Base-by-base conservation (phyloP, 2,888 invertebrate species). In the Gnatocerus cornutus region DNA sequence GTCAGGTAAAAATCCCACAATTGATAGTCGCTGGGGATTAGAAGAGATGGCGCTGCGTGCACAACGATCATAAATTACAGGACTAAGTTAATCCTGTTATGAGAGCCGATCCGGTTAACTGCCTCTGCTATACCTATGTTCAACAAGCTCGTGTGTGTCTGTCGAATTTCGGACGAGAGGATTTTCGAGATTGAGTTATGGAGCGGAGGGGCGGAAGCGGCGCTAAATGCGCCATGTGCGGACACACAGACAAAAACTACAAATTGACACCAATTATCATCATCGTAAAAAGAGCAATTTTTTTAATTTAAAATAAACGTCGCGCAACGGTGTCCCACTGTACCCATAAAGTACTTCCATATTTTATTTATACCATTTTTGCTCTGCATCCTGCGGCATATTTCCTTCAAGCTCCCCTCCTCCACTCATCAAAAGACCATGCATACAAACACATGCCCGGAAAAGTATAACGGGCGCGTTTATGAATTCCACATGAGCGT, bases 1-100 rank as follows among this genome's bases (percentile, higher is more conserved):
- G 79, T 71, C 80, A 82, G 82, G 82, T 83, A 83, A 81, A 84
- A 85, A 85, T 85, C 85, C 84, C 83, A 82, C 83, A 84, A 85
- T 85, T 85, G 84, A 85, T 85, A 83, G 84, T 83, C 82, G 77
- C 75, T 68, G 71, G 74, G 83, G 84, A 85, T 85, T 85, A 84
- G 77, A 71, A 80, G 79, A 79, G 80, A 77, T 79, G 80, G 79
- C 79, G 78, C 76, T 75, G 75, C 78, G 68, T 69, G 71, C 58
- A 71, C 77, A 52, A 53, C 64, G 72, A 71, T 79, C 76, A 82
- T 84, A 84, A 84, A 84, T 84, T 83, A 83, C 77, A 73, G 77
- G 83, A 81, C 83, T 83, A 82, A 76, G 79, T 79, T 83, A 84
- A 84, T 84, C 83, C 83, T 79, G 81, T 82, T 82, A 81, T 81